Percentiles rank a stretch among this genome's conserved stretches.
phyloP scores from a whole-genome alignment of 2,797 vertebrate species.

The Periparus ater region DNA sequence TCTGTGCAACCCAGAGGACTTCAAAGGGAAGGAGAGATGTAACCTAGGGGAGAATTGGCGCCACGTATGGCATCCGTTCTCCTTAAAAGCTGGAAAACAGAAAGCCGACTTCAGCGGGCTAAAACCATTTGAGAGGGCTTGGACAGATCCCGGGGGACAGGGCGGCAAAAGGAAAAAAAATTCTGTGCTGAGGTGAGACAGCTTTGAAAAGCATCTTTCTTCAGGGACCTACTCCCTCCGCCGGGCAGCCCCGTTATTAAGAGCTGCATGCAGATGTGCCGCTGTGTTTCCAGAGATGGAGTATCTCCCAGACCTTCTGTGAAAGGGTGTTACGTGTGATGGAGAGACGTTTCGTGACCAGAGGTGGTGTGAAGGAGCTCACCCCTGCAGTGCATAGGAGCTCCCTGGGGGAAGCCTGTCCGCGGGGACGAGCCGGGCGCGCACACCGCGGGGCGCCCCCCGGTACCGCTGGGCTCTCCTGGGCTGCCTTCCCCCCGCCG shows the following conservation, averaged over 20 bases:
- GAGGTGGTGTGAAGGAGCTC: constrained; percentile 46
- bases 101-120: neutral
- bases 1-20: neutral
- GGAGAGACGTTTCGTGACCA: constrained; percentile 54
- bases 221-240: constrained; percentile 1
- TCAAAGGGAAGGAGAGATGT: constrained; percentile 37
- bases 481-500: neutral
- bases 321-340: constrained; percentile 58
- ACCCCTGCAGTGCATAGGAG: neutral
- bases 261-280: constrained; percentile 60
- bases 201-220: constrained; percentile 66
- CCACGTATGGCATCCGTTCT: constrained; percentile 27
- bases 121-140: neutral
- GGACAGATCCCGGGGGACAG: neutral
- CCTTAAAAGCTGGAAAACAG: neutral
- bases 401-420: neutral
- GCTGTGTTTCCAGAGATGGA: constrained; percentile 60
- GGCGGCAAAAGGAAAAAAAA: neutral
- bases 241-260: neutral
- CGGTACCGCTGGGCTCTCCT: neutral
- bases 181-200: constrained; percentile 15
- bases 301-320: constrained; percentile 60
- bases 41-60: constrained; percentile 25
- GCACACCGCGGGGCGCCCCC: neutral
- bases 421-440: neutral